phyloP scores from a whole-genome alignment of 2,888 invertebrate species.

The Drosophila falleni region DNA sequence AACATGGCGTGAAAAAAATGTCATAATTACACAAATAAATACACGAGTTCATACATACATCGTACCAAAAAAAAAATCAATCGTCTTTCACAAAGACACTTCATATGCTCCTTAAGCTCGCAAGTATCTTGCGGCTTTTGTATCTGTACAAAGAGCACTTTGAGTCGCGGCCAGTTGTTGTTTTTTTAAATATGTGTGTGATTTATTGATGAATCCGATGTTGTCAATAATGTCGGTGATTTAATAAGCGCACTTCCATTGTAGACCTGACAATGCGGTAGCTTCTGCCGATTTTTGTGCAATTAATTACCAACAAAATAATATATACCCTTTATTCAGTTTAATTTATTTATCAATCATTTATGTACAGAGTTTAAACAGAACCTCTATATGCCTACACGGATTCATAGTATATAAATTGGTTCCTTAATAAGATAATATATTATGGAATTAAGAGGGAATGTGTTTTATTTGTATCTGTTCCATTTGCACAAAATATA shows the following conservation, averaged over 20 bases:
- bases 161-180: constrained; percentile 13
- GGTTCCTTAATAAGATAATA: background rate
- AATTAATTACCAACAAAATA: constrained; percentile 12
- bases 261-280: constrained; percentile 13
- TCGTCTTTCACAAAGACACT: constrained; percentile 65
- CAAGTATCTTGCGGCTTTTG: constrained; percentile 55
- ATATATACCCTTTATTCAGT: background rate
- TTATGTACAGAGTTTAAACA: background rate
- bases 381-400: background rate
- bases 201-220: constrained; percentile 42
- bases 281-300: constrained; percentile 8
- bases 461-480: background rate
- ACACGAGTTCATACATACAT: constrained; percentile 36
- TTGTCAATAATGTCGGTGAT: constrained; percentile 55
- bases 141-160: constrained; percentile 51
- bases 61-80: constrained; percentile 37
- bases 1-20: constrained; percentile 71
- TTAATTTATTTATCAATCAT: background rate
- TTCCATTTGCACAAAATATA: background rate
- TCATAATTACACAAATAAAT: constrained; percentile 76
- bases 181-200: constrained; percentile 25
- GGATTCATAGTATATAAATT: background rate
- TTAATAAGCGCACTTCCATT: constrained; percentile 51
- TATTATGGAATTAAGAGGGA: too few species aligned
- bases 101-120: constrained; percentile 40